A percentile compares a stretch with the other conserved stretches of the same genome.
Conservation (phyloP, 2,113 vertebrate genomes). For the Zosterops borbonicus region DNA sequence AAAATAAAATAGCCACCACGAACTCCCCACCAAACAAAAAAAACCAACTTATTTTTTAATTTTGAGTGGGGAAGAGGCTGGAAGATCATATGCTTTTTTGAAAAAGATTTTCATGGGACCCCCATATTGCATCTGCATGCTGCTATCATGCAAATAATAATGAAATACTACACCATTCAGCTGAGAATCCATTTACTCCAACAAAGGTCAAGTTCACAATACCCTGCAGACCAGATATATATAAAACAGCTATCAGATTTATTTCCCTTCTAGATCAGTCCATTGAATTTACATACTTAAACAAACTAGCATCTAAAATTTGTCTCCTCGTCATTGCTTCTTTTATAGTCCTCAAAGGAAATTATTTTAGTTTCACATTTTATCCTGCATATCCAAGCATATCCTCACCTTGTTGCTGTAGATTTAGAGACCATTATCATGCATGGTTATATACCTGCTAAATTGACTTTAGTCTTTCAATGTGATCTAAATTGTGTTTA, state of each 20-base stretch:
- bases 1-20: too few relatives aligned
- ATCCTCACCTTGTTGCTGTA: constrained; percentile 45
- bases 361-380: constrained; percentile 42
- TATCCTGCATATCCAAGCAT: constrained; percentile 30
- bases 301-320: constrained; percentile 52
- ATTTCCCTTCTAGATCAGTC: constrained; percentile 42
- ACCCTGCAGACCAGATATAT: not conserved
- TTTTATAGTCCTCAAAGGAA: constrained; percentile 54
- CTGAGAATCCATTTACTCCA: not conserved
- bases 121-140: not conserved
- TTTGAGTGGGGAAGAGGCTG: not conserved
- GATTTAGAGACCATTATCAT: constrained; percentile 42
- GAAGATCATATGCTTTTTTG: not conserved
- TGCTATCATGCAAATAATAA: not conserved
- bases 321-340: constrained; percentile 2
- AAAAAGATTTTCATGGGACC: not conserved
- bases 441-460: constrained; percentile 53
- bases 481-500: constrained; percentile 49
- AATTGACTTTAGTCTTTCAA: constrained; percentile 51
- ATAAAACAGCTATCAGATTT: constrained; percentile 28
- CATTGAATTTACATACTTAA: constrained; percentile 63
- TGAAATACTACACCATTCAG: not conserved
- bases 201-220: constrained; percentile 47
- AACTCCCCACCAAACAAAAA: not conserved
- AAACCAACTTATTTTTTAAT: not conserved